Evolutionary conservation across 2,113 vertebrate species (phyloP).

Genomic region (Pyrgilauda ruficollis): DNA sequence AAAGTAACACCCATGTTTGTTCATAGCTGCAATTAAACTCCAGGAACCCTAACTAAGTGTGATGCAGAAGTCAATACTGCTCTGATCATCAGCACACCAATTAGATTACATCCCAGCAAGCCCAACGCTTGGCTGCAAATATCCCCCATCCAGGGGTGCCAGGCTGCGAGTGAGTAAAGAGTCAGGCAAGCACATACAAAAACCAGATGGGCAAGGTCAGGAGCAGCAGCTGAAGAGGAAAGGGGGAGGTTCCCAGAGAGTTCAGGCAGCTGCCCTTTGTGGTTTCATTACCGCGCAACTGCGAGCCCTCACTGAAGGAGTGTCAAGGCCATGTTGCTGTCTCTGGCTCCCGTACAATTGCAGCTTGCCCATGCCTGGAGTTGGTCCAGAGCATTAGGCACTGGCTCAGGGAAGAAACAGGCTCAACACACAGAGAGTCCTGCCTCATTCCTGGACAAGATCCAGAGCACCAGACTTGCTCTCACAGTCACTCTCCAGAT

Average conservation of each 20-base stretch:
- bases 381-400: constrained; percentile 38
- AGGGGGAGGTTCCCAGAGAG: background rate
- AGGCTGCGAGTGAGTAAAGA: background rate
- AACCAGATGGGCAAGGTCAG: rapidly evolving
- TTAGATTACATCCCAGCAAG: background rate
- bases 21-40: background rate
- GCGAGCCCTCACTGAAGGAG: background rate
- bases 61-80: background rate
- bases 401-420: constrained; percentile 5
- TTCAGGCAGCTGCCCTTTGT: constrained; percentile 27
- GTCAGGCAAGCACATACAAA: background rate
- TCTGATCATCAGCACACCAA: background rate
- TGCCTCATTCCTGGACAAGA: background rate
- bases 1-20: background rate
- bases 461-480: constrained; percentile 50
- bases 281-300: constrained; percentile 7
- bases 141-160: background rate
- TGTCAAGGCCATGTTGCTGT: background rate
- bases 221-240: background rate
- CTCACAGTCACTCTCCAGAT: constrained; percentile 32
- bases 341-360: constrained; percentile 46
- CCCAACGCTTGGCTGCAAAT: background rate
- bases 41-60: background rate
- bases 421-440: constrained; percentile 5
- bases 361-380: constrained; percentile 50